phyloP scores from a whole-genome alignment of 2,113 vertebrate species.

The Mola mola region DNA sequence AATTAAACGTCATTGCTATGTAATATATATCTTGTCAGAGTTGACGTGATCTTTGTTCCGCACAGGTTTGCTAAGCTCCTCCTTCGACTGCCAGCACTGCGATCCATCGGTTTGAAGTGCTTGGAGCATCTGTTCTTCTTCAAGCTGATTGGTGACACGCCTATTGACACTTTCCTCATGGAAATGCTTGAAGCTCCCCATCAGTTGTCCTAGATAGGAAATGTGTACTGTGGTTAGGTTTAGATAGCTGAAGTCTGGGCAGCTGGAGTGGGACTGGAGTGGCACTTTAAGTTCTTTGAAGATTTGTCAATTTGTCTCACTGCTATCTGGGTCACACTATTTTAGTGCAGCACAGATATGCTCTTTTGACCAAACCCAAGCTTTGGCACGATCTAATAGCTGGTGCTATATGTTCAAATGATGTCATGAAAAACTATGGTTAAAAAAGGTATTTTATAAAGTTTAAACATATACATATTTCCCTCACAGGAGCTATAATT shows the following conservation, averaged over 20 bases:
- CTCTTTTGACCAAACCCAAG: slow-evolving; percentile 80
- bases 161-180: slow-evolving; percentile 96
- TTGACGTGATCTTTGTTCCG: not conserved
- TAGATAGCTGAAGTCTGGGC: slow-evolving; percentile 76
- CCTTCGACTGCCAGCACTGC: slow-evolving; percentile 88
- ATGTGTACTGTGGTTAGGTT: slow-evolving; percentile 66
- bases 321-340: slow-evolving; percentile 77
- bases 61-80: slow-evolving; percentile 92
- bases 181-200: slow-evolving; percentile 95
- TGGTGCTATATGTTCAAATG: slow-evolving; percentile 83
- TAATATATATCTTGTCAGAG: not conserved
- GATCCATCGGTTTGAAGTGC: slow-evolving; percentile 92
- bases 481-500: slow-evolving; percentile 74
- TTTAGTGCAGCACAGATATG: slow-evolving; percentile 78
- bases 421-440: slow-evolving; percentile 75
- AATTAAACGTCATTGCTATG: slow-evolving; percentile 15
- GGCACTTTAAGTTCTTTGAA: slow-evolving; percentile 84
- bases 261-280: slow-evolving; percentile 82
- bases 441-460: slow-evolving; percentile 71
- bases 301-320: slow-evolving; percentile 82
- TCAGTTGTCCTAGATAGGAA: slow-evolving; percentile 84
- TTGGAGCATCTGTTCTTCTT: slow-evolving; percentile 96
- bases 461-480: slow-evolving; percentile 75
- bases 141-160: slow-evolving; percentile 93
- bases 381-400: slow-evolving; percentile 79